Base-by-base conservation (phyloP, 64 coral and sea anemone genomes). In the Astreopora myriophthalma region DNA sequence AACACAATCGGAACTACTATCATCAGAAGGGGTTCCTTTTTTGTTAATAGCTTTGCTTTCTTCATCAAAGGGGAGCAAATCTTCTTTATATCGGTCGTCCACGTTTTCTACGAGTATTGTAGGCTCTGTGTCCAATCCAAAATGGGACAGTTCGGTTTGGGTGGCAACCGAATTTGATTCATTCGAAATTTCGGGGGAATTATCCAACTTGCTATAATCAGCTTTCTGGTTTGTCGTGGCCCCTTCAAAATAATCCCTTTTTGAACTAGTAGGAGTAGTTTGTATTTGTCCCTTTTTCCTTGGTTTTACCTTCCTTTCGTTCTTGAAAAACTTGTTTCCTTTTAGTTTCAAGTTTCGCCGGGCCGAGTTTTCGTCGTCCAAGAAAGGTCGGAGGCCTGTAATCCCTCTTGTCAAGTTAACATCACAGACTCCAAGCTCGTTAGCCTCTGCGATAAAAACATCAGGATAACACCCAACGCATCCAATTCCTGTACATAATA, bases 401-500 rank as follows among this genome's bases (percentile, higher is more conserved):
- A 86, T 77, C 48, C 39, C 23, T 28, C 49, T 25, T 6, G 65
- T 69, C 55, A 93, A 31, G 48, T 90, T 67, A 6, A 73, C 79
- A 68, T 93, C 90, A 42, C 90, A 98, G 4, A 98, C 68, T 58
- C 87, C 90, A 58, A 93, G 75, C 28, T 95, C 93, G 1, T 80
- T 23, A 34, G 96, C 96, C 22, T 93, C 69, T 52, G 44, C 36
- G 52, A 32, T 29, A 65, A 79, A 95, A 10, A 40, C 65, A 2
- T 98, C 86, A 28, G 96, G 96, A 84, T 93, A 98, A 90, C 93
- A 98, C 12, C 90, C 96, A 35, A 95, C 67, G 71, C 96, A 98
- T n/a, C 96, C 94, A 39, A 79, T 22, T 8, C 93, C 96, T 49
- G 96, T 98, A 32, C 96, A 98, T 7, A 98, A 57, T 68, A 98